Evolutionary conservation across 2,797 vertebrate species (phyloP).

Genomic region (Vespertilio murinus): DNA sequence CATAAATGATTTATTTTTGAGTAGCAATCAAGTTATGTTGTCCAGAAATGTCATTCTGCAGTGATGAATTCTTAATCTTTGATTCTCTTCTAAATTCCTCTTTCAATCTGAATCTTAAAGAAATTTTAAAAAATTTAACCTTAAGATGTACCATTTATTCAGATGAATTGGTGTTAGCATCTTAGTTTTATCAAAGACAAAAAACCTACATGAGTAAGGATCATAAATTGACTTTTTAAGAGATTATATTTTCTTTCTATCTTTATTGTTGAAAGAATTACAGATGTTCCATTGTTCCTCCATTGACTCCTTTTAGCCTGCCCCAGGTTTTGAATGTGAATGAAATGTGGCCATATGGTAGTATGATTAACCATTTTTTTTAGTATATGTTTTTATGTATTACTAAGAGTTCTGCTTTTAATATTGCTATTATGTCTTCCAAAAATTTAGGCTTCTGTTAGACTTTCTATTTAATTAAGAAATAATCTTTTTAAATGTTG

Average conservation of each 20-base stretch:
- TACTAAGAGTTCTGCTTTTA: neutral
- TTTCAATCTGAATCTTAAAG: constrained; percentile 49
- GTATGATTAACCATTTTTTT: neutral
- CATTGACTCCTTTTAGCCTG: too few relatives aligned
- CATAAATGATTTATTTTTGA: constrained; percentile 65
- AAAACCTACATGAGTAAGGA: neutral
- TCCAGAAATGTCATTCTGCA: constrained; percentile 54
- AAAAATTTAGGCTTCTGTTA: neutral
- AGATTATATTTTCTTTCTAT: neutral
- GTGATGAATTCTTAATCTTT: constrained; percentile 57
- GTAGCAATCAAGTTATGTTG: constrained; percentile 41
- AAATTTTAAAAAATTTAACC: neutral
- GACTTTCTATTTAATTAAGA: neutral
- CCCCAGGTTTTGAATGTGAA: constrained; percentile 35
- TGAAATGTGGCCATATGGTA: constrained; percentile 2
- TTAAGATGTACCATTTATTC: neutral
- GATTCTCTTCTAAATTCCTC: constrained; percentile 24
- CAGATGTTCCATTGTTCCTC: too few relatives aligned
- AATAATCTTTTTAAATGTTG: constrained; percentile 6
- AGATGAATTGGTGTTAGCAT: neutral
- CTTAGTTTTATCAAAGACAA: neutral
- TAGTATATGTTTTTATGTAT: neutral
- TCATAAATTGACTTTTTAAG: neutral
- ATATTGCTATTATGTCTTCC: neutral
- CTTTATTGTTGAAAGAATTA: too few relatives aligned